phyloP scores from a whole-genome alignment of 2,797 vertebrate species.

The Arnoldichthys spilopterus region DNA sequence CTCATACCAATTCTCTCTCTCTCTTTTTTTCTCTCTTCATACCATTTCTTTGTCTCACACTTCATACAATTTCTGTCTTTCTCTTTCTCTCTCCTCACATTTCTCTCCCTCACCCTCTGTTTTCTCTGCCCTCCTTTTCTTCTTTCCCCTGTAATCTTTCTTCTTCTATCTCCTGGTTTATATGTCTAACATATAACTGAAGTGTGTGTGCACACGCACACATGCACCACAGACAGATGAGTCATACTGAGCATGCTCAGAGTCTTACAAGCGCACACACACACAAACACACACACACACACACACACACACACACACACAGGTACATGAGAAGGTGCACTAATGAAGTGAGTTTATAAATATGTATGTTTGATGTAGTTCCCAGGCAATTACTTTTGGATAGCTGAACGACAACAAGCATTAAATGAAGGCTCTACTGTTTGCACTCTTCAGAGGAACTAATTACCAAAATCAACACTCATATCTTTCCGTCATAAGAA shows the following conservation, averaged over 20 bases:
- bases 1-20: conserved; percentile 21
- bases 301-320: not conserved
- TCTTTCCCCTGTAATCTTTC: not conserved
- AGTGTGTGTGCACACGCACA: not conserved
- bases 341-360: conserved; percentile 22
- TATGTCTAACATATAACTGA: not conserved
- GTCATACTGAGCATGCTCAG: conserved; percentile 21
- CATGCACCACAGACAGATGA: not conserved
- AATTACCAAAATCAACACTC: conserved; percentile 41
- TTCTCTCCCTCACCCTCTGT: not conserved
- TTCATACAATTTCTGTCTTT: too few species aligned
- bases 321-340: not conserved
- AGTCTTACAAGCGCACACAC: not conserved
- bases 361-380: conserved; percentile 19
- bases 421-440: conserved; percentile 17
- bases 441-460: conserved; percentile 27
- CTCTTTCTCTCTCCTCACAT: not conserved
- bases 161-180: not conserved
- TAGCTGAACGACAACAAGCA: conserved; percentile 11
- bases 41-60: not conserved
- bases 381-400: conserved; percentile 32
- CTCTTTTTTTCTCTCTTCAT: conserved; percentile 7
- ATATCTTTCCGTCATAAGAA: not conserved
- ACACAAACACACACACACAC: not conserved
- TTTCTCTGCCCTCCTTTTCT: not conserved